Evolutionary conservation across 2,888 invertebrate species (phyloP), one percentile per base, ranked within the genome.

Genomic region (Dione vanillae): DNA sequence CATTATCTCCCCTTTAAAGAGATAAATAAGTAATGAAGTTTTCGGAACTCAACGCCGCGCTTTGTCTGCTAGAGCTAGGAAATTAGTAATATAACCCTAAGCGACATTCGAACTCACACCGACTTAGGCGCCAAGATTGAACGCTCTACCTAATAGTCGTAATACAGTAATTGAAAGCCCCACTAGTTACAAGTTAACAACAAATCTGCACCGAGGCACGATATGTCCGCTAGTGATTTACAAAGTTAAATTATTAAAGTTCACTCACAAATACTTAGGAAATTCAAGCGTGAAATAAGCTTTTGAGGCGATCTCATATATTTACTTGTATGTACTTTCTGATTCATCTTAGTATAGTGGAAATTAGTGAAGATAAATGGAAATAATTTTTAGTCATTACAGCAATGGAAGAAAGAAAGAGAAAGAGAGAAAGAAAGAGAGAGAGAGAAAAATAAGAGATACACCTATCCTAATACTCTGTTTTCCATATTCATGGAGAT

Each of bases 221-320:
- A 72, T 64, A 64, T 67, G 67, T 67, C 20, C 64, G 43, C 27
- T 62, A 62, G 65, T 71, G 66, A 68, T 68, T 69, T 70, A 65
- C 51, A 58, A 73, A 71, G 68, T 73, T 73, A 69, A 69, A 73
- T 73, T 70, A 66, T 68, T 61, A 66, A 71, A 73, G 65, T 73
- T 71, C 56, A 40, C 49, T 47, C 56, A 14, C 20, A 59, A 69
- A 41, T 64, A 66, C 49, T 64, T 62, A 35, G 66, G 69, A 66
- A 72, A 69, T 37, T 49, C 58, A 58, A 61, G 62, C 49, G 69
- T 41, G 12, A 64, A 52, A 49, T 54, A 19, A 37, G 40, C 35
- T 41, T 54, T 11, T 20, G n/a, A 19, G 27, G n/a, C 16, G 10
- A n/a, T 9, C 16, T 37, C 27, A 10, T 59, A 45, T 14, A 59